Evolutionary conservation across 2,113 vertebrate genomes (phyloP).

Genomic region (Siphamia tubifer): DNA sequence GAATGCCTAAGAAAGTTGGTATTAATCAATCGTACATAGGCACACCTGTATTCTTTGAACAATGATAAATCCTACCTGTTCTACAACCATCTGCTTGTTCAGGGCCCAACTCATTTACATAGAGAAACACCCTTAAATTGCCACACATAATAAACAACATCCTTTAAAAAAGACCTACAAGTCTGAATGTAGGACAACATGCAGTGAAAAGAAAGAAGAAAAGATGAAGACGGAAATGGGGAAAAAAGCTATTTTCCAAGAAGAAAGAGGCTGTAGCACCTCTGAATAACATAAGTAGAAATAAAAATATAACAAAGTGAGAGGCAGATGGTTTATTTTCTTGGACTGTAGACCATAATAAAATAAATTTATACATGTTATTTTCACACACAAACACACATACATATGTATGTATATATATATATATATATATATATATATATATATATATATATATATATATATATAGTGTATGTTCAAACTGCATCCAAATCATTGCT

Average conservation of each 20-base stretch:
- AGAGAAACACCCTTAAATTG: slow-evolving; percentile 2
- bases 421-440: too few relatives aligned
- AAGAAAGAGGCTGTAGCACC: neutral
- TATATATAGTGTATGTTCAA: too few relatives aligned
- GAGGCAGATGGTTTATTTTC: neutral
- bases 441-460: too few relatives aligned
- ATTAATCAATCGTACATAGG: slow-evolving; percentile 16
- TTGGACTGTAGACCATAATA: neutral
- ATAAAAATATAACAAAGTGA: neutral
- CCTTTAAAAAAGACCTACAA: neutral
- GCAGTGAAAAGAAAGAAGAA: neutral
- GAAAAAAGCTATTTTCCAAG: neutral
- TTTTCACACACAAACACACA: too few relatives aligned
- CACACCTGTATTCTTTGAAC: slow-evolving; percentile 23
- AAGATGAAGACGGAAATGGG: neutral
- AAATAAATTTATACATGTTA: neutral
- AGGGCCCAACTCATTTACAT: neutral
- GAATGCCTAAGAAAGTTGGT: slow-evolving; percentile 6
- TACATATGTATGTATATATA: too few relatives aligned
- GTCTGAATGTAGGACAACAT: slow-evolving; percentile 21
- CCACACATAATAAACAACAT: neutral
- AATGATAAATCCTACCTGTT: slow-evolving; percentile 18
- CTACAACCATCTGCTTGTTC: slow-evolving; percentile 22
- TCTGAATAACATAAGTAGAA: neutral
- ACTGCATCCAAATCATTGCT: too few relatives aligned